These are phyloP conservation scores for Arenaria interpres DNA, from an alignment of 2,113 vertebrate genomes.

Conservation along the genomic window DNA sequence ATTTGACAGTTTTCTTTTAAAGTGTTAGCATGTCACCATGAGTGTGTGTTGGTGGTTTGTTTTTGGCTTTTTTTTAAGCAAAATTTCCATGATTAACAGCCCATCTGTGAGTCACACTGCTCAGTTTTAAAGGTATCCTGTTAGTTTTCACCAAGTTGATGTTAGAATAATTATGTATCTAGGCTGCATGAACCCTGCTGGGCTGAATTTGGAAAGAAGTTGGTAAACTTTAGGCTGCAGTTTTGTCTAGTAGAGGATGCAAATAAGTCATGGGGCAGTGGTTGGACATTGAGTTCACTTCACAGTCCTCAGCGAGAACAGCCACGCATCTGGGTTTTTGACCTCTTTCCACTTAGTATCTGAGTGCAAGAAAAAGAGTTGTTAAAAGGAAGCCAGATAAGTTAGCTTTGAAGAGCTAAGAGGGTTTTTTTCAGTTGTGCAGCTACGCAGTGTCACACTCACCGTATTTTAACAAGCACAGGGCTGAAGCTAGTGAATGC, in stretches of 20 bases:
- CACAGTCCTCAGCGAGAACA: neutral
- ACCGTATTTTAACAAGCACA: accelerated
- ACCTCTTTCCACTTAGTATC: neutral
- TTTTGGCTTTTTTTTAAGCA: neutral
- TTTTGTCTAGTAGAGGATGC: neutral
- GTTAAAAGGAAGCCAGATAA: neutral
- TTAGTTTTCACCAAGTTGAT: neutral
- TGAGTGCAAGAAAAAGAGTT: neutral
- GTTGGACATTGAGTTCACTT: neutral
- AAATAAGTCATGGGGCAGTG: neutral
- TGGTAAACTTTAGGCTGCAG: neutral
- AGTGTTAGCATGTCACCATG: neutral
- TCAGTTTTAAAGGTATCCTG: neutral
- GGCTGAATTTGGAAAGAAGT: neutral
- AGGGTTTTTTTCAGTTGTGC: neutral
- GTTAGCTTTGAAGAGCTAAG: neutral
- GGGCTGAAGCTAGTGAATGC: neutral
- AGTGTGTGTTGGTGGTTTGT: neutral
- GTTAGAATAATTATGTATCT: neutral
- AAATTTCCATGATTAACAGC: neutral
- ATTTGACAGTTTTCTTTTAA: neutral
- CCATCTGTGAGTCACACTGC: neutral
- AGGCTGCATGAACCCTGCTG: neutral
- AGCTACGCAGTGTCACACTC: neutral
- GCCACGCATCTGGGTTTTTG: neutral